Conservation (phyloP, 2,797 vertebrate species). For the Mustela erminea region DNA sequence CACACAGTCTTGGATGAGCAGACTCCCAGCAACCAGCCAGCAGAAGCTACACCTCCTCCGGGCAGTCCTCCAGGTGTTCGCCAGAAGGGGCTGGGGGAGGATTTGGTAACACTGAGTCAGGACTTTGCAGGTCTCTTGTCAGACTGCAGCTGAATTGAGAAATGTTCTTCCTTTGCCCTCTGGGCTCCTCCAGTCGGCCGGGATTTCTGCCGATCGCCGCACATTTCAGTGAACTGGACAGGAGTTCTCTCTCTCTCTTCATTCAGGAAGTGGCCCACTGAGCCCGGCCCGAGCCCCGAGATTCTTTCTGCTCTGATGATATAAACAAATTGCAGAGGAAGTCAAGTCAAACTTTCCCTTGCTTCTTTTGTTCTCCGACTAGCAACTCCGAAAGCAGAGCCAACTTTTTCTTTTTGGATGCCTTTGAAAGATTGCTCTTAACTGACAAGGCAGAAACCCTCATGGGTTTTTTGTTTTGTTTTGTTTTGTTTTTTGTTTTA, state of each 20-base stretch:
- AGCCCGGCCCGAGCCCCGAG: conserved; percentile 47
- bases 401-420: conserved; percentile 35
- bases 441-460: conserved; percentile 61
- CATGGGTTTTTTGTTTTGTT: not conserved
- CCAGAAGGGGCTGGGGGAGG: not conserved
- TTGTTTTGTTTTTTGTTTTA: not conserved
- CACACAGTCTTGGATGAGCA: not conserved
- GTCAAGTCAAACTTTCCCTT: conserved; percentile 79
- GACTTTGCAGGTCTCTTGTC: not conserved
- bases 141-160: not conserved
- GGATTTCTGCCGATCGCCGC: not conserved
- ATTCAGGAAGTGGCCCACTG: conserved; percentile 83
- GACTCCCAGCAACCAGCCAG: not conserved
- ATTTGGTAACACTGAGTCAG: not conserved
- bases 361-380: conserved; percentile 64
- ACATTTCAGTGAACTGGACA: not conserved
- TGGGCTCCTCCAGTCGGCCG: not conserved
- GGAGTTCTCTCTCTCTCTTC: conserved; percentile 41
- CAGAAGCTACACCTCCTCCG: not conserved
- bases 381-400: conserved; percentile 64
- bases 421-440: conserved; percentile 47
- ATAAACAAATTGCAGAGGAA: conserved; percentile 83
- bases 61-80: not conserved
- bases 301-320: conserved; percentile 81
- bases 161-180: conserved; percentile 5